Percentiles rank a stretch among this genome's conserved stretches.
phyloP scores from a whole-genome alignment of 2,888 invertebrate species.

The Pecten maximus region DNA sequence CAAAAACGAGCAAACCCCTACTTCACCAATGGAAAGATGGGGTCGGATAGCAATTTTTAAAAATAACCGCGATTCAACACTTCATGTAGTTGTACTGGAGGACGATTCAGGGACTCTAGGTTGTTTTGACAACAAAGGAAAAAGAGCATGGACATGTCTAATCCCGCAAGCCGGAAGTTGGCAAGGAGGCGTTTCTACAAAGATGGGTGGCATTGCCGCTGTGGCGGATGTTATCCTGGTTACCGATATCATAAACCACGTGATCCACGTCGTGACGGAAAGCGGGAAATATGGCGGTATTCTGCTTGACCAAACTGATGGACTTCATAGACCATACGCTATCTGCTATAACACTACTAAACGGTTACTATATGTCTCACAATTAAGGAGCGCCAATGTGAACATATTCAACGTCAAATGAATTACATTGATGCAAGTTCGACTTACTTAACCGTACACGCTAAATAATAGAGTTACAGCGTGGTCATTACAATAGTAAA shows the following conservation, averaged over 20 bases:
- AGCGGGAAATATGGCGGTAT: neutral
- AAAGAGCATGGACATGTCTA: neutral
- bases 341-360: neutral
- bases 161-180: neutral
- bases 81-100: neutral
- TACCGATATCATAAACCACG: conserved; percentile 1
- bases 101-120: neutral
- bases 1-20: neutral
- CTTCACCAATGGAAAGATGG: neutral
- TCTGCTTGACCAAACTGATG: neutral
- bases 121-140: neutral
- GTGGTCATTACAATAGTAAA: too few species aligned
- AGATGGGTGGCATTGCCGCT: neutral
- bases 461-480: too few species aligned
- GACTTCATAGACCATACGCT: neutral
- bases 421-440: too few species aligned
- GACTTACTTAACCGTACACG: too few species aligned
- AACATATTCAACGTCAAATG: neutral
- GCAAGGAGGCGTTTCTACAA: neutral
- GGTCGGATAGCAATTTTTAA: neutral
- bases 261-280: neutral
- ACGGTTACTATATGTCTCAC: neutral
- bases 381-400: neutral
- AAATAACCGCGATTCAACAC: neutral
- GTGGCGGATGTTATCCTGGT: neutral